Base-by-base conservation (phyloP, 53 echinoderm and acorn worm genomes). In the Astropecten irregularis region DNA sequence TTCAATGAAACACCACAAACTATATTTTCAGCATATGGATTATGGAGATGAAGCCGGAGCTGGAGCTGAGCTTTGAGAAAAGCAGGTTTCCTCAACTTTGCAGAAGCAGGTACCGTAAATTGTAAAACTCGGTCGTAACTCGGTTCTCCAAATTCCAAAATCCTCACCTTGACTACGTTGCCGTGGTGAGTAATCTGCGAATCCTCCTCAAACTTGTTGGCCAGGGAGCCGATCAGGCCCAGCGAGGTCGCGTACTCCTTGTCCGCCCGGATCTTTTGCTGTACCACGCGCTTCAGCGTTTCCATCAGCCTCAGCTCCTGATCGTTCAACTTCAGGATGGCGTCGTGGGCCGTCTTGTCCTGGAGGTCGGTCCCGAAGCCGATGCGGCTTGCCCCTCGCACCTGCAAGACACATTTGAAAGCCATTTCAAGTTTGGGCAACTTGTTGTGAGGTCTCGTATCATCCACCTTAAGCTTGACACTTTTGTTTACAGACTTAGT, bases 361-460 rank as follows among this genome's bases (percentile, higher is more conserved):
- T 91, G 91, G 1, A 94, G 77, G 22, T 94, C 94, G 1, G 94
- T 85, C 8, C 94, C 94, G 79, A 94, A 94, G 44, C 94, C 94
- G 86, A 94, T 94, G 21, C 86, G 90, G 68, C 83, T 89, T 23
- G 86, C 44, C 54, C 76, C 83, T 33, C 89, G 72, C n/a, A 85
- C 81, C 92, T 92, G 62, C n/a, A 7, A 39, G 55, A 4, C 20
- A 77, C 0, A 34, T 8, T 49, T 60, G 15, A 42, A 71, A 20
- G 50, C 23, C 10, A 40, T 9, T n/a, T n/a, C n/a, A n/a, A n/a
- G n/a, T n/a, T n/a, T n/a, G n/a, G n/a, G n/a, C n/a, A n/a, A n/a
- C n/a, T n/a, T n/a, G n/a, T n/a, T n/a, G n/a, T n/a, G n/a, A n/a
- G n/a, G n/a, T n/a, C n/a, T n/a, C n/a, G n/a, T n/a, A n/a, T n/a